These are phyloP conservation scores for Aspidapion aeneum DNA, from an alignment of 2,888 invertebrate genomes.

Conservation along the genomic window DNA sequence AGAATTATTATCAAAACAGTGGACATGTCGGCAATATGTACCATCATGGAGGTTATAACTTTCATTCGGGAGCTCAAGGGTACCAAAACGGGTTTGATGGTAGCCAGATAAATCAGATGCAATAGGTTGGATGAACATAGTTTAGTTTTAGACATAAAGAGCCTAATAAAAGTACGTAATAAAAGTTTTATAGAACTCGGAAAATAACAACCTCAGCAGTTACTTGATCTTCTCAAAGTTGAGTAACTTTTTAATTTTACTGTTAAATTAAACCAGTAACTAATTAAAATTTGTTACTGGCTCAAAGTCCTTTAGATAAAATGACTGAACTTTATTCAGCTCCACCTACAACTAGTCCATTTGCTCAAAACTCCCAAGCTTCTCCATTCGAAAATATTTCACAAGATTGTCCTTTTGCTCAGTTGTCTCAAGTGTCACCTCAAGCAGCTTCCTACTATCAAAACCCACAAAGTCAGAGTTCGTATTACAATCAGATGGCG, in stretches of 20 bases:
- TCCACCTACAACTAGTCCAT: conserved; percentile 6
- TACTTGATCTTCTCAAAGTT: too few species aligned
- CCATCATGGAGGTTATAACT: conserved; percentile 13
- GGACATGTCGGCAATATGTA: conserved; percentile 16
- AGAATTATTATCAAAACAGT: conserved; percentile 11
- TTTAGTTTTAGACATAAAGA: too few species aligned
- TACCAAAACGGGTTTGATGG: conserved; percentile 14
- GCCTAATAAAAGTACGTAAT: too few species aligned
- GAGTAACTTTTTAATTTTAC: too few species aligned
- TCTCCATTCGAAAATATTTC: conserved; percentile 12
- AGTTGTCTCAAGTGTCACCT: conserved; percentile 20
- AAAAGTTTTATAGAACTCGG: too few species aligned
- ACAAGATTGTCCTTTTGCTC: conserved; percentile 14
- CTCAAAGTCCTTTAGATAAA: conserved; percentile 16
- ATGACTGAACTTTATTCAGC: conserved; percentile 18
- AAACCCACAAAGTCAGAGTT: conserved; percentile 1
- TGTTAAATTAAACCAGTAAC: too few species aligned
- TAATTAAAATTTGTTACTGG: too few species aligned
- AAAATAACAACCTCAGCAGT: too few species aligned
- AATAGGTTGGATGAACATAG: too few species aligned
- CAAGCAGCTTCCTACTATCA: conserved; percentile 12
- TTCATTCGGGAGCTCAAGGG: conserved; percentile 3
- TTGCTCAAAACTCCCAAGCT: conserved; percentile 6
- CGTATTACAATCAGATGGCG: conserved; percentile 12
- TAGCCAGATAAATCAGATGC: conserved; percentile 10